These are phyloP conservation scores for Chaetodon trifasciatus DNA, from an alignment of 2,797 vertebrate species.

Conservation along the genomic window DNA sequence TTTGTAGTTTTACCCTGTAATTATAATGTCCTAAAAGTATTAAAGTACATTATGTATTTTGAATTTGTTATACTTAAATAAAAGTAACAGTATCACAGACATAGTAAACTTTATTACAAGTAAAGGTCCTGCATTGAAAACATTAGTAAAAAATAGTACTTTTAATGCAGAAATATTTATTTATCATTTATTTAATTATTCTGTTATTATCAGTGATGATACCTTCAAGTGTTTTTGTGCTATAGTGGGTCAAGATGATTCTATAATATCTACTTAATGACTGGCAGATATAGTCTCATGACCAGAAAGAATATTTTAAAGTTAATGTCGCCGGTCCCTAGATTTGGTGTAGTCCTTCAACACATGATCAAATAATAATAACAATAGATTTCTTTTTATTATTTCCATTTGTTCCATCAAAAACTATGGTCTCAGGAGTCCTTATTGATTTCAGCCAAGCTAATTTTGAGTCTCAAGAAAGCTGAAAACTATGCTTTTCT, in stretches of 20 bases:
- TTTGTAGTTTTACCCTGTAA: neutral
- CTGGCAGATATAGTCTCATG: neutral
- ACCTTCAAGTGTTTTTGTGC: too few species aligned
- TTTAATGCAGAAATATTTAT: neutral
- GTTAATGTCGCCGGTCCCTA: neutral
- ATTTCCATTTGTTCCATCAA: neutral
- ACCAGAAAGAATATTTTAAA: neutral
- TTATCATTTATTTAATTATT: too few species aligned
- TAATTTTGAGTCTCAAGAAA: too few species aligned
- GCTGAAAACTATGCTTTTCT: neutral
- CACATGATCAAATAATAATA: neutral
- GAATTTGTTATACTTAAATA: neutral
- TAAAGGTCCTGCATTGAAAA: neutral
- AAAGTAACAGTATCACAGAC: neutral
- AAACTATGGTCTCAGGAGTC: neutral
- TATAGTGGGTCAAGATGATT: neutral
- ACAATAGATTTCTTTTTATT: too few species aligned
- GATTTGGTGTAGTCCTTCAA: neutral
- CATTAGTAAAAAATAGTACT: too few species aligned
- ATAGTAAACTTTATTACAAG: neutral
- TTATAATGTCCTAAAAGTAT: too few species aligned
- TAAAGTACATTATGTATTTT: neutral
- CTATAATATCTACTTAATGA: neutral
- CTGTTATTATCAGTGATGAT: too few species aligned
- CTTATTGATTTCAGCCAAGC: neutral